Evolutionary conservation across 2,797 vertebrate genomes (phyloP).

Genomic region (Lepilemur ruficaudatus): DNA sequence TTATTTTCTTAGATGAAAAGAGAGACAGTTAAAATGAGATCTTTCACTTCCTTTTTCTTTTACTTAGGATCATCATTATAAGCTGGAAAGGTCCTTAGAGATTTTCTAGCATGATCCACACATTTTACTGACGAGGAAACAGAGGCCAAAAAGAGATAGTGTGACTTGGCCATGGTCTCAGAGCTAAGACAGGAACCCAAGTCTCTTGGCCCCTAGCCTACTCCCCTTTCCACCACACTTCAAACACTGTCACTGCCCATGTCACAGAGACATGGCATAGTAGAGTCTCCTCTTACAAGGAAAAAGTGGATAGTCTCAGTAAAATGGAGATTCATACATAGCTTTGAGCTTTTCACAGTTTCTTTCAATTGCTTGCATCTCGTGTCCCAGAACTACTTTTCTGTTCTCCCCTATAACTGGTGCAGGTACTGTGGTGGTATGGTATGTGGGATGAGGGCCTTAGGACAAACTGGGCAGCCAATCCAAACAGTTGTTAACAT

Average conservation of each 20-base stretch:
- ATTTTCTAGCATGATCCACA: background rate
- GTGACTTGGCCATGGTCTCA: background rate
- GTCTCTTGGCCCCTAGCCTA: background rate
- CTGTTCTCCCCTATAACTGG: background rate
- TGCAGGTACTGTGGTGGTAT: background rate
- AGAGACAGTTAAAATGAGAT: background rate
- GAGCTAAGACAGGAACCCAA: background rate
- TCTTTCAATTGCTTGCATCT: background rate
- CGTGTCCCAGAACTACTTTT: background rate
- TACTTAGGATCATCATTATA: background rate
- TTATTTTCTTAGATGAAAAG: conserved; percentile 18
- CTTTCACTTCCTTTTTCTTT: background rate
- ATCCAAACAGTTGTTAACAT: background rate
- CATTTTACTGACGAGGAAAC: background rate
- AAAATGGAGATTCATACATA: background rate
- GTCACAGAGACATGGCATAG: background rate
- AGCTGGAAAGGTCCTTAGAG: background rate
- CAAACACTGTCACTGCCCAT: background rate
- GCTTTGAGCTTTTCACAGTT: background rate
- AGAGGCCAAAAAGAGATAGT: background rate
- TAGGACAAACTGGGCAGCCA: background rate
- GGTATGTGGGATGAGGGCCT: background rate
- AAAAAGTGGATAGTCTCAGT: background rate
- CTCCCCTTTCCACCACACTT: background rate
- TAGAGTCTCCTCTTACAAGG: background rate